phyloP scores from a whole-genome alignment of 1,140 invertebrate genomes.

The Colletes latitarsis region DNA sequence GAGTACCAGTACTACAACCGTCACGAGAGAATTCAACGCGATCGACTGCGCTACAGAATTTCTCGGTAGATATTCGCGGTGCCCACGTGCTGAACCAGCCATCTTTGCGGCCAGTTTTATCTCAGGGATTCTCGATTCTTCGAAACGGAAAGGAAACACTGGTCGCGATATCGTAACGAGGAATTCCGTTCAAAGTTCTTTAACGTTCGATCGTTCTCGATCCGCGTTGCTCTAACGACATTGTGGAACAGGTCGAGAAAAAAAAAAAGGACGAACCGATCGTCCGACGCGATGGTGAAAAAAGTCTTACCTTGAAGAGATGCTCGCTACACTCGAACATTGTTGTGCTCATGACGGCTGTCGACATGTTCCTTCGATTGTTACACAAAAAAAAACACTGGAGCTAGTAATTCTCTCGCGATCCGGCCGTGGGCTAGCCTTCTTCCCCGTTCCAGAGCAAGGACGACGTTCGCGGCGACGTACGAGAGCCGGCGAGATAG shows the following conservation, averaged over 20 bases:
- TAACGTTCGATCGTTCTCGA: too few relatives aligned
- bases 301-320: constrained; percentile 74
- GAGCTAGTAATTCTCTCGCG: constrained; percentile 9
- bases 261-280: neutral
- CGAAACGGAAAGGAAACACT: neutral
- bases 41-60: neutral
- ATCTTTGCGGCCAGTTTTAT: constrained; percentile 31
- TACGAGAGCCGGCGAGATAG: neutral
- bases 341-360: constrained; percentile 77
- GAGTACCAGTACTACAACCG: constrained; percentile 53
- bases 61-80: neutral
- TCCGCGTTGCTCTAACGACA: neutral
- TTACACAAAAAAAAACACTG: constrained; percentile 62
- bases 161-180: neutral
- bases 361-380: constrained; percentile 72
- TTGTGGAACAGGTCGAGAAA: neutral
- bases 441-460: neutral
- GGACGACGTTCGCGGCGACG: neutral
- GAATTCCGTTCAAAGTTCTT: neutral
- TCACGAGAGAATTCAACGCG: constrained; percentile 27
- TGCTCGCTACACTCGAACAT: constrained; percentile 77
- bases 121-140: constrained; percentile 36
- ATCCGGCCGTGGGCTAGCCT: constrained; percentile 23
- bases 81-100: constrained; percentile 30
- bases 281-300: neutral